Percentiles rank a stretch among this genome's conserved stretches.
Conservation (phyloP, 2,888 invertebrate genomes). For the Dinocampus coccinellae region DNA sequence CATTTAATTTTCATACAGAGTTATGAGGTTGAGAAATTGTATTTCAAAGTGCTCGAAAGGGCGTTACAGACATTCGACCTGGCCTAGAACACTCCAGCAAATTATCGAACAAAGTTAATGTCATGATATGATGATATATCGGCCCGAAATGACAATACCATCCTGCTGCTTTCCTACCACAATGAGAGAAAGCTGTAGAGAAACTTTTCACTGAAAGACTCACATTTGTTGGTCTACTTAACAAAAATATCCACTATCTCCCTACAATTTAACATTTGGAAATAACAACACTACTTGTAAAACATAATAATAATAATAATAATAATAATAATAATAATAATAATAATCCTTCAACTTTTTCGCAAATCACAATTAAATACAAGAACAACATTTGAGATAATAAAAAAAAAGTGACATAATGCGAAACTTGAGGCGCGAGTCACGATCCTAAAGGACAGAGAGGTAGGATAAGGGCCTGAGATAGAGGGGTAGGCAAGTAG, state of each 20-base stretch:
- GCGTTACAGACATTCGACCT: slow-evolving; percentile 49
- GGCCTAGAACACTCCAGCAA: slow-evolving; percentile 53
- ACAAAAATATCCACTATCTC: not conserved
- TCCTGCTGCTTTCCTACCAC: slow-evolving; percentile 47
- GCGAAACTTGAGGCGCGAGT: slow-evolving; percentile 33
- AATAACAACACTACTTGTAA: too few species aligned
- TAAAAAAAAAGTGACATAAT: slow-evolving; percentile 6
- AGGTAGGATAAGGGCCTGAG: slow-evolving; percentile 23
- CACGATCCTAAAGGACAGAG: slow-evolving; percentile 35
- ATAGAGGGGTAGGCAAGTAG: not conserved
- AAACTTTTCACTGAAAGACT: slow-evolving; percentile 52
- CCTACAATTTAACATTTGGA: not conserved
- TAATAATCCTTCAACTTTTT: slow-evolving; percentile 13
- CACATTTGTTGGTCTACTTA: slow-evolving; percentile 30
- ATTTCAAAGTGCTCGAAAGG: slow-evolving; percentile 4
- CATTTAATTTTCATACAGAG: not conserved
- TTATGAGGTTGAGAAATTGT: not conserved
- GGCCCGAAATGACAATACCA: slow-evolving; percentile 54
- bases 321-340: slow-evolving; percentile 1
- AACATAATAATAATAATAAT: not conserved
- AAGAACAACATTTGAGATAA: slow-evolving; percentile 25
- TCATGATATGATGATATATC: slow-evolving; percentile 56
- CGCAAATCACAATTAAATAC: slow-evolving; percentile 3
- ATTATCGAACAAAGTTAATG: slow-evolving; percentile 60
- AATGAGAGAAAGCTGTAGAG: slow-evolving; percentile 45